A percentile compares a stretch with the other conserved stretches of the same genome.
Conservation (phyloP, 2,113 vertebrate species). For the Excalfactoria chinensis region DNA sequence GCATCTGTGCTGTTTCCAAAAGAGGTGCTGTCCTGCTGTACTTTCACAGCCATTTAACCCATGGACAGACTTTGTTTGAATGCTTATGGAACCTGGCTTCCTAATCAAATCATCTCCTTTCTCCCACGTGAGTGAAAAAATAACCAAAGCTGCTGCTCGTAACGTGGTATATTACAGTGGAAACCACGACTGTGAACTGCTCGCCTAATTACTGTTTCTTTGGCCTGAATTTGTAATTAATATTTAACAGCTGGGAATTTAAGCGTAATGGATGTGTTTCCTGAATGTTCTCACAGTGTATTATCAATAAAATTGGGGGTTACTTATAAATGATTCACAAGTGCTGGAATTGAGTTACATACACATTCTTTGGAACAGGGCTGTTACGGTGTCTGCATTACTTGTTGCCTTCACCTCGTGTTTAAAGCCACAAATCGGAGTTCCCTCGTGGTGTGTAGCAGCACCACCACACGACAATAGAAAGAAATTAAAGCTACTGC, state of each 20-base stretch:
- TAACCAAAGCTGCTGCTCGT: accelerated
- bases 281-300: not conserved
- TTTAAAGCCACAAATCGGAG: not conserved
- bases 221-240: not conserved
- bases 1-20: not conserved
- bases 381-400: not conserved
- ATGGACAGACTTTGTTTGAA: not conserved
- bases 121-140: not conserved
- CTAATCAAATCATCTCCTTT: not conserved
- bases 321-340: not conserved
- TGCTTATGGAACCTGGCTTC: not conserved
- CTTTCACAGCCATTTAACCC: not conserved
- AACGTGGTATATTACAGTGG: not conserved
- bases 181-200: not conserved
- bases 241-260: not conserved
- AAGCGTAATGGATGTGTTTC: not conserved
- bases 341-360: not conserved
- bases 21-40: not conserved
- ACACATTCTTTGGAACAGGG: not conserved
- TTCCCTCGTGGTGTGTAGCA: not conserved
- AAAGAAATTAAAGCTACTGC: not conserved
- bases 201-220: not conserved
- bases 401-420: not conserved
- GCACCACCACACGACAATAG: not conserved
- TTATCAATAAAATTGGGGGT: not conserved